phyloP scores from a whole-genome alignment of 2,888 invertebrate genomes.

The Melanchra persicariae region DNA sequence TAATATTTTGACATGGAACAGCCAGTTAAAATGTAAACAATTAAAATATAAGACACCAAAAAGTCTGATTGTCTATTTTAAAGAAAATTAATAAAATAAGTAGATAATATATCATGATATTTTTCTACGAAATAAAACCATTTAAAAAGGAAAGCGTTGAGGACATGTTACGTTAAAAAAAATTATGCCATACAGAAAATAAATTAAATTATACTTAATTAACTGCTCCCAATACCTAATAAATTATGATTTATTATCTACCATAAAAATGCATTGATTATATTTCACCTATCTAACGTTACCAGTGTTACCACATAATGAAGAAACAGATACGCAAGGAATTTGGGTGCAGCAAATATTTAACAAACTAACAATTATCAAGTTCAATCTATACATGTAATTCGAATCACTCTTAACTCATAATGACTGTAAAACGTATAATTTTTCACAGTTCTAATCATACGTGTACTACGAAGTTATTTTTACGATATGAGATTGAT shows the following conservation, averaged over 20 bases:
- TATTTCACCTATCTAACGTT: conserved; percentile 10
- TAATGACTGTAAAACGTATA: conserved; percentile 55
- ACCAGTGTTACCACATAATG: conserved; percentile 1
- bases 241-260: conserved; percentile 7
- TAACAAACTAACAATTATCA: conserved; percentile 43
- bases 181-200: background rate
- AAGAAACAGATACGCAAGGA: conserved; percentile 28
- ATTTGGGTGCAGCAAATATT: conserved; percentile 39
- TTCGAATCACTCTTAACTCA: conserved; percentile 37
- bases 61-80: background rate
- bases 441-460: conserved; percentile 65
- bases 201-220: background rate
- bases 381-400: conserved; percentile 44
- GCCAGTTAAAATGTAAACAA: conserved; percentile 9
- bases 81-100: background rate
- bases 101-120: too few relatives aligned
- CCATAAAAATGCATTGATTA: conserved; percentile 22
- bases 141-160: too few relatives aligned
- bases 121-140: too few relatives aligned
- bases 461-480: conserved; percentile 39
- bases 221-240: background rate
- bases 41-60: conserved; percentile 7
- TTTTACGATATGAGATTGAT: conserved; percentile 54
- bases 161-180: too few relatives aligned
- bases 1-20: background rate